Evolutionary conservation across 2,113 vertebrate species (phyloP), one percentile per base, ranked within the genome.

Genomic region (Centrocercus urophasianus): DNA sequence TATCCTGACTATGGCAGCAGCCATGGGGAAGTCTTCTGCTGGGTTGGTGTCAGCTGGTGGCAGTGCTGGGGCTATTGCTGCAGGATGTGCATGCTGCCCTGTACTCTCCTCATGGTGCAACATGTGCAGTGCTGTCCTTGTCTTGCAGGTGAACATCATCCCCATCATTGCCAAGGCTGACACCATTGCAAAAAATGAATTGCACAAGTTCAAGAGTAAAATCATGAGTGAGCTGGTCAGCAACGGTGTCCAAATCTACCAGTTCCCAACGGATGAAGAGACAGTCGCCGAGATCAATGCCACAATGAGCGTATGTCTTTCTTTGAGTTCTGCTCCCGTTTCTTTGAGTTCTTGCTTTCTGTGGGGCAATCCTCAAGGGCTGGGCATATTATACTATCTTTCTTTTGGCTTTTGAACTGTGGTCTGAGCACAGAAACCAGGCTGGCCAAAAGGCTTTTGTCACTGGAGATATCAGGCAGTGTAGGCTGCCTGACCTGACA

Each of bases 141-240:
- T 88, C 76, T 97, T 96, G 45, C 94, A 98, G 98, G 98, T 98
- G 92, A 98, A 98, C 93, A 98, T 98, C 91, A 98, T 98, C 70
- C 98, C 98, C 13, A 98, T 98, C 65, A 98, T 98, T 66, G 98
- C 98, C 73, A 98, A 98, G 96, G 98, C 98, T 4, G 98, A 98
- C 83, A 98, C 98, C 40, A 98, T 98, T 17, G 98, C 98, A 20
- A 98, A 98, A 84, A 98, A 98, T 0, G 98, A 98, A 74, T n/a
- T 98, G 83, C 98, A 98, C 95, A 98, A 98, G 91, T 98, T 98
- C 97, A 98, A 98, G 96, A 98, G 98, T 54, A 98, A 98, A 96
- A 98, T 98, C 93, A 98, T 98, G 98, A 98, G 98, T 0, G 98
- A 98, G 82, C 95, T 98, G 27, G 98, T 98, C 83, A 98, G 98